Conservation (phyloP, 2,113 vertebrate species). For the Proteles cristata region DNA sequence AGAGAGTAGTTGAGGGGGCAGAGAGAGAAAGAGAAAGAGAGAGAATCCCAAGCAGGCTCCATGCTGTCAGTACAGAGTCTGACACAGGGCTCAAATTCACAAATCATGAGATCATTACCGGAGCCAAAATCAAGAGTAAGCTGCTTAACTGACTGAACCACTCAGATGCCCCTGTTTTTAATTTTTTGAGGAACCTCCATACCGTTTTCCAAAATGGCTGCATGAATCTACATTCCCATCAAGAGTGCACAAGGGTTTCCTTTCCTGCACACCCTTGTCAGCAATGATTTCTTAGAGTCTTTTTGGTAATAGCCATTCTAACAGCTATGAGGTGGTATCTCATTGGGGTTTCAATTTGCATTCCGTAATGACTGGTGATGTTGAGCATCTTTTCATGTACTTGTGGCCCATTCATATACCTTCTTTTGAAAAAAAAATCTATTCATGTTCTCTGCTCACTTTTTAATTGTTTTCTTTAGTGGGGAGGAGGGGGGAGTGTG, state of each 20-base stretch:
- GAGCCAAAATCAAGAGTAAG: too few species aligned
- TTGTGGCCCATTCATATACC: not conserved
- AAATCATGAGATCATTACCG: too few species aligned
- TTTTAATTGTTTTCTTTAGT: not conserved
- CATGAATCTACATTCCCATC: not conserved
- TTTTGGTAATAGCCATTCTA: not conserved
- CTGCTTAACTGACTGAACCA: too few species aligned
- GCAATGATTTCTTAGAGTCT: not conserved
- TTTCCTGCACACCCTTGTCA: not conserved
- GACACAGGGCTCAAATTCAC: too few species aligned
- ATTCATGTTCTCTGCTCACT: not conserved
- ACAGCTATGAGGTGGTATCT: not conserved
- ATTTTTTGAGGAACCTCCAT: not conserved
- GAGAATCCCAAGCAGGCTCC: too few species aligned
- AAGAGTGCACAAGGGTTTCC: not conserved
- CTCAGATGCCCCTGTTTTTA: too few species aligned
- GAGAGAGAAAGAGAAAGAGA: too few species aligned
- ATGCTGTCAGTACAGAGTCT: too few species aligned
- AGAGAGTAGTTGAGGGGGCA: too few species aligned
- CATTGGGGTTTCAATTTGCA: not conserved
- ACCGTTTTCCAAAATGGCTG: not conserved
- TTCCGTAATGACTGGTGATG: not conserved
- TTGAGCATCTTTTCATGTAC: not conserved
- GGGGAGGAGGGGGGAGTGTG: too few species aligned
- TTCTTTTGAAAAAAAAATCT: not conserved